phyloP scores from a whole-genome alignment of 2,113 vertebrate genomes.

The Bufo bufo region DNA sequence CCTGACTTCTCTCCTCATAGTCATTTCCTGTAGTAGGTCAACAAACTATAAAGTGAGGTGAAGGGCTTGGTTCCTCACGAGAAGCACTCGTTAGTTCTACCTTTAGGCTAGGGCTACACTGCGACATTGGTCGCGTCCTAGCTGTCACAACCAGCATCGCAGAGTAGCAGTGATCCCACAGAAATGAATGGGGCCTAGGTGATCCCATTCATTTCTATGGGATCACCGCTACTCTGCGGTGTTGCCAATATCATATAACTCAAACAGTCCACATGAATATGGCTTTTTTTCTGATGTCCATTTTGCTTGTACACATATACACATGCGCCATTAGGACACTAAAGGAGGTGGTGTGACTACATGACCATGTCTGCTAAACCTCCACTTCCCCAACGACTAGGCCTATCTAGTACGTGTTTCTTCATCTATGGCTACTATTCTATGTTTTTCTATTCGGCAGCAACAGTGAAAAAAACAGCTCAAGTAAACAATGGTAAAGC shows the following conservation, averaged over 20 bases:
- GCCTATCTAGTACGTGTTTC: neutral
- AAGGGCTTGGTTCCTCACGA: neutral
- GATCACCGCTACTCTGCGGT: neutral
- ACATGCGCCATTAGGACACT: neutral
- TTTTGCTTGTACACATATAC: neutral
- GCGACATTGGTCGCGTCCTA: too few relatives aligned
- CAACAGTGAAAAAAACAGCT: too few relatives aligned
- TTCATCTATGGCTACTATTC: too few relatives aligned
- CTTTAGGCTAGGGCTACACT: neutral
- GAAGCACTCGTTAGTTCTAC: neutral
- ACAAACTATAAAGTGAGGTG: neutral
- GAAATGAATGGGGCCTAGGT: too few relatives aligned
- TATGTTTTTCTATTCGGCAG: too few relatives aligned
- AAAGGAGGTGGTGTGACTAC: neutral
- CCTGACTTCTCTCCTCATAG: neutral
- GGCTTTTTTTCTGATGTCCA: too few relatives aligned
- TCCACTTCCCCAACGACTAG: too few relatives aligned
- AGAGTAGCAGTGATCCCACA: too few relatives aligned
- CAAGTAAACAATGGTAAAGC: too few relatives aligned
- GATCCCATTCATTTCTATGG: too few relatives aligned
- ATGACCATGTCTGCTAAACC: neutral
- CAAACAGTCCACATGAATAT: neutral
- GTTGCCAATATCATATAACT: neutral
- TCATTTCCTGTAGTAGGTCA: constrained; percentile 19
- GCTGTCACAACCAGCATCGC: too few relatives aligned